Conservation (phyloP, 2,888 invertebrate genomes). For the Standfussiana lucernea region DNA sequence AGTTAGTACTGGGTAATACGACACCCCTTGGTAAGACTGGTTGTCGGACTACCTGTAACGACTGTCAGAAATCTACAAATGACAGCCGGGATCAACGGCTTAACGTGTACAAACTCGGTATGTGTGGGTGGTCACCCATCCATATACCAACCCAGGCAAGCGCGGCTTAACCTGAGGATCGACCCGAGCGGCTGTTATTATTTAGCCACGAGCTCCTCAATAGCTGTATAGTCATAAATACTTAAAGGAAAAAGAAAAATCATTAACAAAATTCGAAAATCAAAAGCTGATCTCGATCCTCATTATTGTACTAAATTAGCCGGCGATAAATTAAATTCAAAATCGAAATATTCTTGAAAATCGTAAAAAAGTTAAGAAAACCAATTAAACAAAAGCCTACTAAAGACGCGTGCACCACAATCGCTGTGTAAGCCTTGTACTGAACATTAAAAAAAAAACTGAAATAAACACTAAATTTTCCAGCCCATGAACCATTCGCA, state of each 20-base stretch:
- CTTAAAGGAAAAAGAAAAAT: not conserved
- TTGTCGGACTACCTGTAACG: no score
- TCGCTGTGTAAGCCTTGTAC: not conserved
- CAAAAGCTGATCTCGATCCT: not conserved
- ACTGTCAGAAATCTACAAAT: no score
- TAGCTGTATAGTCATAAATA: no score
- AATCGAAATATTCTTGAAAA: not conserved
- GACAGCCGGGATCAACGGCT: no score
- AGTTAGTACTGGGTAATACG: no score
- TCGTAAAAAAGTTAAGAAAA: not conserved
- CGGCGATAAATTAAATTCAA: not conserved
- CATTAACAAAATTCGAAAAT: not conserved
- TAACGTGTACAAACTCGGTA: no score
- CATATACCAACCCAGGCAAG: no score
- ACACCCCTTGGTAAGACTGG: no score
- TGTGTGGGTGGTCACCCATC: no score
- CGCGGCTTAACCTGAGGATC: no score
- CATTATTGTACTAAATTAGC: not conserved
- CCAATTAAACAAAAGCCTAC: slow-evolving; percentile 6
- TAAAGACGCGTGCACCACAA: not conserved
- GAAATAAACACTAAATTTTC: slow-evolving; percentile 40
- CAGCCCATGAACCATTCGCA: slow-evolving; percentile 32
- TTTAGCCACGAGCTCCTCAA: no score
- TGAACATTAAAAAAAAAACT: slow-evolving; percentile 16
- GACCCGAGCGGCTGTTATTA: no score